Base-by-base conservation (phyloP, 2,888 invertebrate genomes). In the Cephus pulcher region DNA sequence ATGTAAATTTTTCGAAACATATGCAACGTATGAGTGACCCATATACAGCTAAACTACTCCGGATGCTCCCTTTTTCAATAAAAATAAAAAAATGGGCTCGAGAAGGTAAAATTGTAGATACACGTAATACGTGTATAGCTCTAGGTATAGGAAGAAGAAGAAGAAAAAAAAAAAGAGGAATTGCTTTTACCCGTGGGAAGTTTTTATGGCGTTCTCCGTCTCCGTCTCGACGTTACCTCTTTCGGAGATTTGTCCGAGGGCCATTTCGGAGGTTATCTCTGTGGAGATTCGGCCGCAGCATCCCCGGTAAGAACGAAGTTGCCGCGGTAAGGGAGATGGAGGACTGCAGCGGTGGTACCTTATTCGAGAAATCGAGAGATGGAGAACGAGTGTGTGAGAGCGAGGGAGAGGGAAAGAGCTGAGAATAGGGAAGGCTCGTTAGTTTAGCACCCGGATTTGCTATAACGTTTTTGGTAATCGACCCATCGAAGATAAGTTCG, bases 201-300 rank as follows among this genome's bases (percentile, higher is more conserved):
- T 32, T 71, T 71, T 30, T 33, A 15, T 32, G 71, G 32, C 11
- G 71, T 15, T 15, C 23, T 11, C 30, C 30, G 4, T 71, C 71
- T 71, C 2, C 30, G 23, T 30, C 71, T 33, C 23, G 71, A 71
- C 30, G 15, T 34, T 71, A 32, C 34, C 34, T 71, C 71, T 34
- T 71, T 34, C 71, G 71, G 71, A 71, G 71, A 71, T 71, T 71
- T 71, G 71, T 71, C 71, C 71, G 71, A 34, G 56, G 23, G 56
- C 32, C 71, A 12, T 34, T 33, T 71, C 71, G 3, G 71, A 34
- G 71, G 12, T 34, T 71, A 71, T 71, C 71, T 71, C 30, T 32
- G 71, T 34, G 30, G 30, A 32, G 32, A 71, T 71, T 71, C 30
- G 71, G 6, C 71, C 32, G 71, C 30, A 15, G 30, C 71, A 9